Percentiles rank a stretch among this genome's conserved stretches.
These are phyloP conservation scores for Xestobium rufovillosum DNA, from an alignment of 2,888 invertebrate species.

Conservation along the genomic window DNA sequence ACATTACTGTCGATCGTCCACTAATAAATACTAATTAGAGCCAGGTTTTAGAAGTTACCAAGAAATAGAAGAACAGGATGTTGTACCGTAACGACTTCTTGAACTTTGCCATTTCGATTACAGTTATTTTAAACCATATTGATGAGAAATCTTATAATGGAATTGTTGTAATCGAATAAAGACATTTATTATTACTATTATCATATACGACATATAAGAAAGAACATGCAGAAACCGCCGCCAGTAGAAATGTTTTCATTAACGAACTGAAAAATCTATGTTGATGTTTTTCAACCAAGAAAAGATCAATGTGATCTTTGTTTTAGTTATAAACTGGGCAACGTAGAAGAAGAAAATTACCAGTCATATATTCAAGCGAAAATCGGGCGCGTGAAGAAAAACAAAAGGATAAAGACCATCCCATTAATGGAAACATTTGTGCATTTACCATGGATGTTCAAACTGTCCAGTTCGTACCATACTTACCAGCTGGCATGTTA, in stretches of 20 bases:
- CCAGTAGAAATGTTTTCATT: background rate
- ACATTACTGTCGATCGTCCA: conserved; percentile 19
- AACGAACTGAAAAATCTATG: conserved; percentile 6
- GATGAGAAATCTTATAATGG: too few relatives aligned
- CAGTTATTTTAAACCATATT: too few relatives aligned
- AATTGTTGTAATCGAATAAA: too few relatives aligned
- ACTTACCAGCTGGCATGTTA: conserved; percentile 15
- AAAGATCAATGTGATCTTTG: conserved; percentile 20
- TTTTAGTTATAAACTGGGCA: conserved; percentile 15
- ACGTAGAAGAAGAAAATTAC: conserved; percentile 12
- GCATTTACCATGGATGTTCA: conserved; percentile 22
- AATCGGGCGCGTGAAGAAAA: conserved; percentile 17
- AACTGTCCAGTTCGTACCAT: conserved; percentile 20
- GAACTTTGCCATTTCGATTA: too few relatives aligned
- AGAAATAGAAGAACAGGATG: conserved; percentile 15
- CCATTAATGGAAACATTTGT: conserved; percentile 13
- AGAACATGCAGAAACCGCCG: too few relatives aligned
- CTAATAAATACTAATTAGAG: conserved; percentile 18
- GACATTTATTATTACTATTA: too few relatives aligned
- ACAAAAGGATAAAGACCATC: conserved; percentile 13
- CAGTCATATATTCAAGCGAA: conserved; percentile 15
- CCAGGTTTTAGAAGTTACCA: conserved; percentile 13
- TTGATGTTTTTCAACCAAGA: conserved; percentile 16
- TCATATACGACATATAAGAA: too few relatives aligned
- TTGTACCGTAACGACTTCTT: too few relatives aligned